These are phyloP conservation scores for Campoplex nolae DNA, from an alignment of 2,888 invertebrate genomes.

Conservation along the genomic window DNA sequence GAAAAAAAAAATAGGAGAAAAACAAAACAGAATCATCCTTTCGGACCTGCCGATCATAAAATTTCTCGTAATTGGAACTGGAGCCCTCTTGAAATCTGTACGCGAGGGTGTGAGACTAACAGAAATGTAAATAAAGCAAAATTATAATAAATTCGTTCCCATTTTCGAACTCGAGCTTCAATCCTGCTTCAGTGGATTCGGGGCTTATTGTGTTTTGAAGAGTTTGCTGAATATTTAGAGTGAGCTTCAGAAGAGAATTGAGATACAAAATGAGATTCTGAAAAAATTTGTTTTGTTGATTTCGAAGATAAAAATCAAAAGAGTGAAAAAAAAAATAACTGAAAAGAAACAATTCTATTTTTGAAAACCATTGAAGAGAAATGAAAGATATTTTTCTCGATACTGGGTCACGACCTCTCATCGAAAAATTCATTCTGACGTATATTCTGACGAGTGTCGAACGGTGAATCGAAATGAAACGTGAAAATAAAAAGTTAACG, in stretches of 20 bases:
- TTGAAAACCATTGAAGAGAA: neutral
- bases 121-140: neutral
- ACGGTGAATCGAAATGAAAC: neutral
- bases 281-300: neutral
- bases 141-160: neutral
- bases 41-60: constrained; percentile 14
- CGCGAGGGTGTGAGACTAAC: neutral
- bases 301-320: neutral
- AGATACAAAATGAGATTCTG: neutral
- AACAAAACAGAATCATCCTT: constrained; percentile 10
- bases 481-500: constrained; percentile 20
- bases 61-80: constrained; percentile 5
- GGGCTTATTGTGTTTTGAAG: neutral
- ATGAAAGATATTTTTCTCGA: neutral
- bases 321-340: neutral
- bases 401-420: constrained; percentile 6
- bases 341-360: neutral
- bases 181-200: neutral
- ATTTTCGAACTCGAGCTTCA: neutral
- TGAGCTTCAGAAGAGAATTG: neutral
- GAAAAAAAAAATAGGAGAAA: constrained; percentile 1
- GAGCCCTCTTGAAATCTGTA: neutral
- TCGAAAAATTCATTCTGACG: constrained; percentile 3
- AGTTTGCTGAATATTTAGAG: neutral
- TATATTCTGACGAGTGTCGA: constrained; percentile 8